Percentiles rank a stretch among this genome's conserved stretches.
These are phyloP conservation scores for Campylomormyrus tamandua DNA, from an alignment of 2,113 vertebrate species.

Conservation along the genomic window DNA sequence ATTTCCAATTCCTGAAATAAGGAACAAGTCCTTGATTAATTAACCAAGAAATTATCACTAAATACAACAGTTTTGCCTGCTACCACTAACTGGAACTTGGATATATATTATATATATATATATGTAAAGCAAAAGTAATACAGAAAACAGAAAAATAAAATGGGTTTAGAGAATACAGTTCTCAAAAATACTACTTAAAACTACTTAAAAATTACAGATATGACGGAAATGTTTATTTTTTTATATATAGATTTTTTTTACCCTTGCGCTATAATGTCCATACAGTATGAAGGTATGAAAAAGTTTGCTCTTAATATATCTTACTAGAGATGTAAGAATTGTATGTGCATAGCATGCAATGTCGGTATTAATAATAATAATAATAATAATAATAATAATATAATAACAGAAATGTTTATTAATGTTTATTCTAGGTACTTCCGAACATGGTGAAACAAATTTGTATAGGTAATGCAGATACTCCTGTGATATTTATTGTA, in stretches of 20 bases:
- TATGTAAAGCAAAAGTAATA: constrained; percentile 48
- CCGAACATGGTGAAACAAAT: neutral
- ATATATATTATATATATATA: constrained; percentile 31
- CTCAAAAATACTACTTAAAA: neutral
- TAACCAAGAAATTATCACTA: constrained; percentile 57
- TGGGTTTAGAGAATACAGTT: neutral
- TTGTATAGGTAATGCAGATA: neutral
- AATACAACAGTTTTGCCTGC: constrained; percentile 63
- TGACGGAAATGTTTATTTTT: neutral
- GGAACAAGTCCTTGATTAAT: constrained; percentile 41
- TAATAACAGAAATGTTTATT: neutral
- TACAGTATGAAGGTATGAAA: too few relatives aligned
- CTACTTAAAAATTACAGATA: neutral
- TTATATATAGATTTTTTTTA: too few relatives aligned
- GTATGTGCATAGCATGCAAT: too few relatives aligned
- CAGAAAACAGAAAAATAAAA: constrained; percentile 27
- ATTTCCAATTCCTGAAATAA: constrained; percentile 47
- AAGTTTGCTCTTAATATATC: too few relatives aligned
- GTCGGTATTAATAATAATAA: too few relatives aligned
- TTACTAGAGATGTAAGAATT: too few relatives aligned
- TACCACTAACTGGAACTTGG: constrained; percentile 43
- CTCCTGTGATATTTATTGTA: neutral
- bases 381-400: too few relatives aligned
- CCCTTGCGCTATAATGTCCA: too few relatives aligned
- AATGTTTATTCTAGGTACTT: neutral